Percentiles rank a stretch among this genome's conserved stretches.
Evolutionary conservation across 2,888 invertebrate species (phyloP).

Genomic region (Cephonodes hylas): DNA sequence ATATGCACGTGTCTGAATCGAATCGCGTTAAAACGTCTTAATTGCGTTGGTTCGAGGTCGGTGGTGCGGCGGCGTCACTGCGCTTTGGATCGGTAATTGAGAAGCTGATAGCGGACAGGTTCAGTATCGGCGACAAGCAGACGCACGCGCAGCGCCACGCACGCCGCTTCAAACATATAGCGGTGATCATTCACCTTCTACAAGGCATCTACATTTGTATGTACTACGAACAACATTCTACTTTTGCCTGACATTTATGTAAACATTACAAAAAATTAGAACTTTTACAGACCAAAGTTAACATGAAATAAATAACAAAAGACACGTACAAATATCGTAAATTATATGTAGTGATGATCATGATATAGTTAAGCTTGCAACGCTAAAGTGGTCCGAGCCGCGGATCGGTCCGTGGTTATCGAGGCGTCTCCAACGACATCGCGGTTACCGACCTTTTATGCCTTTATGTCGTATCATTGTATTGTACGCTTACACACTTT

Average conservation of each 20-base stretch:
- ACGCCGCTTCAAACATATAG: neutral
- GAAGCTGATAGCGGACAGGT: constrained; percentile 53
- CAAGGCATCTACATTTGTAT: neutral
- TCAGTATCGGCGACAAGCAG: constrained; percentile 37
- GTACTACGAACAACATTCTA: neutral
- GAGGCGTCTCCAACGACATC: constrained; percentile 54
- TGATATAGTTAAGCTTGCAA: constrained; percentile 16
- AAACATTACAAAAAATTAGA: neutral
- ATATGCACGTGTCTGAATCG: constrained; percentile 74
- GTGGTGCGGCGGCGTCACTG: constrained; percentile 39
- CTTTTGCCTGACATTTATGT: no score
- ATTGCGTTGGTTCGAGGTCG: constrained; percentile 70
- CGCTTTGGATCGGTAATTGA: constrained; percentile 51
- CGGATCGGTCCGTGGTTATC: constrained; percentile 42
- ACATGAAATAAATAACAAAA: no score
- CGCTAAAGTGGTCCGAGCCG: neutral
- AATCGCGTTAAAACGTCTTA: constrained; percentile 76
- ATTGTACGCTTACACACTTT: constrained; percentile 53
- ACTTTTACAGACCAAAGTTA: neutral
- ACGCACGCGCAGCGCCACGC: constrained; percentile 19
- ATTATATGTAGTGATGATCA: neutral
- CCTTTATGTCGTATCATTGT: constrained; percentile 47
- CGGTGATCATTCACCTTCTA: neutral
- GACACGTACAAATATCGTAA: no score
- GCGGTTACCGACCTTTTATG: constrained; percentile 67